Evolutionary conservation across 2,888 invertebrate species (phyloP), one percentile per base, ranked within the genome.

Genomic region (Ormia ochracea): DNA sequence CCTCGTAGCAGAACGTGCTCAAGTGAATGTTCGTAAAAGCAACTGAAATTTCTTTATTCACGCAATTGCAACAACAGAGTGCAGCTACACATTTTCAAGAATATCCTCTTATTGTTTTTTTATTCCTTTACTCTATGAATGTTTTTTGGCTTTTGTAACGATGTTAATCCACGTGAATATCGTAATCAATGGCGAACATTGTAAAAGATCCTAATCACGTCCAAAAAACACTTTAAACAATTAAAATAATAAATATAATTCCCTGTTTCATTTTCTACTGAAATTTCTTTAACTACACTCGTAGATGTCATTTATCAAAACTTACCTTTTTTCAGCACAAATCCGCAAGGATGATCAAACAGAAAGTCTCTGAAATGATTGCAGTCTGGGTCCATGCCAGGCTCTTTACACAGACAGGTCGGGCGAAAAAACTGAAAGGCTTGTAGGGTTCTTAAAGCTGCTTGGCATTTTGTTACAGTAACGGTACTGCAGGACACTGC

Each of bases 381-480:
- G 91, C 96, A 97, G 87, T 96, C 96, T 82, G 95, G 96, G 90
- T 97, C 97, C 88, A 96, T 94, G 90, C 94, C 94, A 45, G 96
- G 96, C 88, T 96, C 96, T 84, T 95, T 93, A 91, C 97, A 97
- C 88, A 97, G 93, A 90, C 97, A 97, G 85, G 96, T 96, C 85
- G 96, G 96, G 89, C 95, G 95, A 92, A 97, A 97, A 93, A 96
- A 96, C 87, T 96, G 95, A 90, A 96, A 96, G 79, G 96, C 95
- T 91, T 96, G 96, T 86, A 97, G 91, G 74, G 96, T 96, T 85
- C 94, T 93, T 87, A 97, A 92, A 36, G 96, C 96, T 68, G 96
- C 96, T 91, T 96, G 96, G 91, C 97, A 97, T 91, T 96, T 96
- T 84, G 95, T 95, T 89, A 96, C 96, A 78, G 96, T 96, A 87